Conservation (phyloP, 2,888 invertebrate genomes). For the Imbricaverruca yamaguchii region DNA sequence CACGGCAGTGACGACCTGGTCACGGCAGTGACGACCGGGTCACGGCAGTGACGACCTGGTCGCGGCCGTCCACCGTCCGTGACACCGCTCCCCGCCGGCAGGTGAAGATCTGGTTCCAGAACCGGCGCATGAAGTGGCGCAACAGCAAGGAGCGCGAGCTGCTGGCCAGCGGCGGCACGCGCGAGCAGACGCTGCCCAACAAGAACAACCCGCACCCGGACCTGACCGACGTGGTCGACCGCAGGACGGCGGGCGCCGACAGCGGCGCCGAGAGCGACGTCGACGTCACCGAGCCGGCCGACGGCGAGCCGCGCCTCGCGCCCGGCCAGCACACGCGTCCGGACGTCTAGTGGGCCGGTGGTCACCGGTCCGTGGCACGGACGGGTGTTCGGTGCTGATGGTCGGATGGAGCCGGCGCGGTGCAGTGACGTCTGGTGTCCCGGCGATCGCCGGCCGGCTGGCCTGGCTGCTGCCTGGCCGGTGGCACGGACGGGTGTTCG, state of each 20-base stretch:
- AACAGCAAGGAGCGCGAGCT: slow-evolving; percentile 95
- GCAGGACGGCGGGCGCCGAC: neutral
- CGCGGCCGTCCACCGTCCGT: too few relatives aligned
- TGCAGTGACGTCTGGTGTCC: too few relatives aligned
- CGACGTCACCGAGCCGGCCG: neutral
- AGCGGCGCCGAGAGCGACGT: neutral
- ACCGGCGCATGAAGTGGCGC: slow-evolving; percentile 97
- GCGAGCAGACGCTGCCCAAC: slow-evolving; percentile 91
- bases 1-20: too few relatives aligned
- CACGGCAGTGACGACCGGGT: too few relatives aligned
- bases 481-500: too few relatives aligned
- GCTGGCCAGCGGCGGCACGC: slow-evolving; percentile 82
- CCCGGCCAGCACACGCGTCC: neutral
- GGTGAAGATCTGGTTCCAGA: slow-evolving; percentile 92
- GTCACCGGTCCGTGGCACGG: neutral
- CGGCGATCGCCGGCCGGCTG: too few relatives aligned
- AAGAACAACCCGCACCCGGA: slow-evolving; percentile 96
- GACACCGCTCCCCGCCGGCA: slow-evolving; percentile 38
- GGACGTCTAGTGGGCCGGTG: neutral
- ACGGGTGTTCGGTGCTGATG: too few relatives aligned
- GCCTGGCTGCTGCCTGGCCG: too few relatives aligned
- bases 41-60: too few relatives aligned
- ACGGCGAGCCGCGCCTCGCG: neutral
- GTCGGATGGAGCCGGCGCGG: too few relatives aligned
- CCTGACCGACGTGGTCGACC: slow-evolving; percentile 57